Evolutionary conservation across 2,113 vertebrate species (phyloP).

Genomic region (Trogon surrucura): DNA sequence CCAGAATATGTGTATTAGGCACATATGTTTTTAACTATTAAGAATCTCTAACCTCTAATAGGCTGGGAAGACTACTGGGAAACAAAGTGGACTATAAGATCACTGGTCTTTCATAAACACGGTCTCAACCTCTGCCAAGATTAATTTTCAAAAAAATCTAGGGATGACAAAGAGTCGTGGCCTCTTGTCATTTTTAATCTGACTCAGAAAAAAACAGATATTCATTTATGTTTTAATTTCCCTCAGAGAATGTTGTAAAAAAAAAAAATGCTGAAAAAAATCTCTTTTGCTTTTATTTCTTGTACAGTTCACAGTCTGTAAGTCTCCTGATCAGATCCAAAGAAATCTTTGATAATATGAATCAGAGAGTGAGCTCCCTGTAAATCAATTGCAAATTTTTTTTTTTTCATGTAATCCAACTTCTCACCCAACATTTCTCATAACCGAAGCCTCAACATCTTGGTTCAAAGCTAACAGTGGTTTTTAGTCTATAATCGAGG

Average conservation of each 20-base stretch:
- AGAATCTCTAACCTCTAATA: background rate
- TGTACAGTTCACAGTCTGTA: background rate
- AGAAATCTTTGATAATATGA: background rate
- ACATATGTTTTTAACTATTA: background rate
- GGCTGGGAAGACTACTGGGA: background rate
- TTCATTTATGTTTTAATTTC: background rate
- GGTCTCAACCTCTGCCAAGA: background rate
- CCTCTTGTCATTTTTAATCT: background rate
- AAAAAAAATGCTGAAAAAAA: background rate
- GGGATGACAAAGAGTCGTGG: background rate
- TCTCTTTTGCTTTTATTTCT: background rate
- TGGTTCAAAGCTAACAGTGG: background rate
- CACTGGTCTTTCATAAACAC: background rate
- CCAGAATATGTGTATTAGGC: background rate
- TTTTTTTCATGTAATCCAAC: background rate
- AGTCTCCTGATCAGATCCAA: background rate
- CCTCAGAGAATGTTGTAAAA: background rate
- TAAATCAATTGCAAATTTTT: background rate
- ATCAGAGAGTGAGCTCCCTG: background rate
- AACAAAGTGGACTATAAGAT: background rate
- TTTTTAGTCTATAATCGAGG: background rate
- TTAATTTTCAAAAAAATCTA: background rate
- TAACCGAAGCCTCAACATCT: background rate
- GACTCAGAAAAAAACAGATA: background rate
- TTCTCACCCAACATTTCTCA: no score